Base-by-base conservation (phyloP, 1,140 invertebrate species). In the Caenorhabditis brenneri region DNA sequence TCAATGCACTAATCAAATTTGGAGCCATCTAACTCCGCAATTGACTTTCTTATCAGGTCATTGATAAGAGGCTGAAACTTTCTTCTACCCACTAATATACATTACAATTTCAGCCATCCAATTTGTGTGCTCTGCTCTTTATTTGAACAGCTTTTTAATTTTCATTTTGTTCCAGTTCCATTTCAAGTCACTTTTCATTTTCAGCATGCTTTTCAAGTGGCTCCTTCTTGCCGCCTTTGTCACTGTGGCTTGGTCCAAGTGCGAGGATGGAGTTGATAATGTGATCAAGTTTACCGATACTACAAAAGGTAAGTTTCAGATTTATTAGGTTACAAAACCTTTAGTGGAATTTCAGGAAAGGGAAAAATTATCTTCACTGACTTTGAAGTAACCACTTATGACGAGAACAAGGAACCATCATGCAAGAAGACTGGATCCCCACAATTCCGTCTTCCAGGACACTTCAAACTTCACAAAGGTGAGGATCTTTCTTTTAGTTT, bases 211-310 rank as follows among this genome's bases (percentile, higher is more conserved):
- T 22, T 74, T 74, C 65, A 74, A 74, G 36, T 74, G 36, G 65
- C 65, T 74, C 36, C 5, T 74, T n/a, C 65, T 74, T 74, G 65
- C 65, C 36, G 65, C 65, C 65, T 74, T 74, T 22, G 65, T 74
- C 9, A 27, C 65, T 27, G 19, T 74, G 65, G 65, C 65, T 10
- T 74, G 65, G 65, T 42, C 65, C 12, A 74, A 74, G 22, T 85
- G 84, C 65, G 84, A 81, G 24, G 84, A 85, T 60, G 84, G 84
- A 46, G 84, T 85, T n/a, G 81, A 85, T 79, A 85, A 85, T 78
- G 84, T 85, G 33, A 85, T 85, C 60, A 49, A 85, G 39, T 80
- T 85, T 65, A 53, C 60, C 12, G 84, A 85, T 36, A 81, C 80
- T 39, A 85, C 84, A 16, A 81, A 80, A 85, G 84, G n/a, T n/a